Evolutionary conservation across 2,113 vertebrate species (phyloP).

Genomic region (Gallinago undulata): DNA sequence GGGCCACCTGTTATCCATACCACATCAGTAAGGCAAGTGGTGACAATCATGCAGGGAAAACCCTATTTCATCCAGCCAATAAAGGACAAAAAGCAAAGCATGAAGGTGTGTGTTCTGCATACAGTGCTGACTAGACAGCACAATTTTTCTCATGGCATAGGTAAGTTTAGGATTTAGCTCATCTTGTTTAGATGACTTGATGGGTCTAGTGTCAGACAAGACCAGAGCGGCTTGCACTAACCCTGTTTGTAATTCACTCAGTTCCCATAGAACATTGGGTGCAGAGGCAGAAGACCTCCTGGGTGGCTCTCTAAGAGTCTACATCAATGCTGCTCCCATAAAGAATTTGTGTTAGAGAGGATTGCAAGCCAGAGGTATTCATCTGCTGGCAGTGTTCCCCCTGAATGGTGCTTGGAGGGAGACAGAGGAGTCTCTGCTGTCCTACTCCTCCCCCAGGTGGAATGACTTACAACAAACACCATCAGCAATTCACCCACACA

Average conservation of each 20-base stretch:
- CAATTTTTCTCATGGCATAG: not conserved
- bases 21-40: not conserved
- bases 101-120: not conserved
- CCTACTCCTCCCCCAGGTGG: not conserved
- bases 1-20: not conserved
- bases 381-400: not conserved
- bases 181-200: not conserved
- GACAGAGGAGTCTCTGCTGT: not conserved
- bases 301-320: not conserved
- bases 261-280: not conserved
- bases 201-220: not conserved
- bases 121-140: not conserved
- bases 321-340: not conserved
- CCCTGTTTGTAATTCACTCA: not conserved
- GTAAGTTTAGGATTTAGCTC: not conserved
- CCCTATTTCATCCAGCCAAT: not conserved
- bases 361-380: not conserved
- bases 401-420: not conserved
- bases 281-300: not conserved
- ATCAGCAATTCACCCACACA: not conserved
- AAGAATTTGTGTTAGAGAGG: not conserved
- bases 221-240: not conserved
- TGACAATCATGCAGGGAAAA: not conserved
- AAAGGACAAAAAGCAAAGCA: not conserved
- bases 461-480: not conserved